A percentile compares a stretch with the other conserved stretches of the same genome.
Conservation (phyloP, 1,140 invertebrate species). For the Aphis craccivora region DNA sequence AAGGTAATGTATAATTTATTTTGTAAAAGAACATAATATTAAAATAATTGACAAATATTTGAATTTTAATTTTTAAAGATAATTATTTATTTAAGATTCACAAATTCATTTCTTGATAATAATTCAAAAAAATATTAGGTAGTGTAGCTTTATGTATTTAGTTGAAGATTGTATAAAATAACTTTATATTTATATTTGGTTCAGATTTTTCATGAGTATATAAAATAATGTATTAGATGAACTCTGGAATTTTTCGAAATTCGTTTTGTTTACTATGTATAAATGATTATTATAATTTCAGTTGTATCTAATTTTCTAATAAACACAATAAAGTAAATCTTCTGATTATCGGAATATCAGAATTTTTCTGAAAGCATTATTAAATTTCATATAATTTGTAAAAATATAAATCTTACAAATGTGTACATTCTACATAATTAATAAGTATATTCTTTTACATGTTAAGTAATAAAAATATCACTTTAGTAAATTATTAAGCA, state of each 20-base stretch:
- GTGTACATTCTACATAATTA: background rate
- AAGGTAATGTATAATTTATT: background rate
- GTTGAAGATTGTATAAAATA: background rate
- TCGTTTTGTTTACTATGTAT: too few relatives aligned
- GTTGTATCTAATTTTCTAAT: background rate
- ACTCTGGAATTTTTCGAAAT: background rate
- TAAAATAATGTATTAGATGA: too few relatives aligned
- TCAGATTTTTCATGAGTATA: background rate
- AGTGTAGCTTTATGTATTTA: background rate
- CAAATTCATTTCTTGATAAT: background rate
- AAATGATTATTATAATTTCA: background rate
- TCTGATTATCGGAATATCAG: background rate
- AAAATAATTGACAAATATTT: background rate
- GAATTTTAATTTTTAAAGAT: background rate
- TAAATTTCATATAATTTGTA: background rate
- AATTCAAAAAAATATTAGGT: background rate
- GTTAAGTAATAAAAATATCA: background rate
- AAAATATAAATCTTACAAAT: background rate
- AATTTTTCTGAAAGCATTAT: background rate
- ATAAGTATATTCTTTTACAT: background rate
- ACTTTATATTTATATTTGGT: too few relatives aligned
- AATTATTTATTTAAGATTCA: background rate
- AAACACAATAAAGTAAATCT: background rate
- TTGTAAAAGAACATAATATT: background rate
- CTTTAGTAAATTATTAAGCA: background rate